These are phyloP conservation scores for Autographa gamma DNA, from an alignment of 2,888 invertebrate genomes.

Conservation along the genomic window DNA sequence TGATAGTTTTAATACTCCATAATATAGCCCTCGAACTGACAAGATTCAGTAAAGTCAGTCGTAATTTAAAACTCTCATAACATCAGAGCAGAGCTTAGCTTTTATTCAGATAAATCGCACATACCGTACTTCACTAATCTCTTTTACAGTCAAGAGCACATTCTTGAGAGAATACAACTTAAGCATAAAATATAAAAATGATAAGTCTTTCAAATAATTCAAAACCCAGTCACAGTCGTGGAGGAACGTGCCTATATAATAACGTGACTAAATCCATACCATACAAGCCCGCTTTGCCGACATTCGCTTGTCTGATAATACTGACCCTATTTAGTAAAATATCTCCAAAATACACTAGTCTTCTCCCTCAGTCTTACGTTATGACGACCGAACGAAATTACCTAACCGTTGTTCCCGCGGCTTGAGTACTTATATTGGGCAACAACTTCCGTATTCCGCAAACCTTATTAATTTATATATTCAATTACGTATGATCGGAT, in stretches of 20 bases:
- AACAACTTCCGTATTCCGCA: neutral
- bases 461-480: neutral
- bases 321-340: conserved; percentile 48
- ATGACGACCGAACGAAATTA: conserved; percentile 45
- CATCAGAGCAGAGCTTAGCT: neutral
- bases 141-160: neutral
- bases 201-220: conserved; percentile 38
- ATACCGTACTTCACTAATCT: neutral
- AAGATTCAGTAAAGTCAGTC: neutral
- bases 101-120: conserved; percentile 1
- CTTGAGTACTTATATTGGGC: conserved; percentile 25
- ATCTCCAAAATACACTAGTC: conserved; percentile 63
- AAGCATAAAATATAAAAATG: neutral
- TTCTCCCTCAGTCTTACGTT: conserved; percentile 67
- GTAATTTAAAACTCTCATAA: neutral
- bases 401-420: conserved; percentile 29
- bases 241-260: conserved; percentile 29
- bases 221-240: conserved; percentile 20
- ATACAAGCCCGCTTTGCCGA: conserved; percentile 23
- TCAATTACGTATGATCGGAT: neutral
- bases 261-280: conserved; percentile 27
- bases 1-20: neutral
- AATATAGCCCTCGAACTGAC: neutral
- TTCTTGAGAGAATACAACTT: neutral
- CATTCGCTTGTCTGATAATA: conserved; percentile 37